Evolutionary conservation across 2,888 invertebrate genomes (phyloP).

Genomic region (Theretra japonica): DNA sequence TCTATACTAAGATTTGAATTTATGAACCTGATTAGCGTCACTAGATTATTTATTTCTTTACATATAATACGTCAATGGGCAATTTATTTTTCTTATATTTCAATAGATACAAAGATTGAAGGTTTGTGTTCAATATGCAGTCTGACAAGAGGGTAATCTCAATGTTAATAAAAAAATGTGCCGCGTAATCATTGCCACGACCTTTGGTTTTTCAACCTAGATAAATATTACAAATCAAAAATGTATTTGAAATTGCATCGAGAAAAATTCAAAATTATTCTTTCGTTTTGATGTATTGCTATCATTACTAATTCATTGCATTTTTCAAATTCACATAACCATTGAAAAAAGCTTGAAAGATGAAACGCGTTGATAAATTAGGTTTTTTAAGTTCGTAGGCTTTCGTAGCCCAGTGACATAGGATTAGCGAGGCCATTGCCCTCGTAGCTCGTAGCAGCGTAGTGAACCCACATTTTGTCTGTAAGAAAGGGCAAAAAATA

Average conservation of each 20-base stretch:
- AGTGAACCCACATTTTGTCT: constrained; percentile 5
- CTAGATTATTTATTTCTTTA: too few relatives aligned
- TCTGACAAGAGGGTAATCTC: too few relatives aligned
- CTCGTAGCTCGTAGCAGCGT: constrained; percentile 20
- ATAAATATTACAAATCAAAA: too few relatives aligned
- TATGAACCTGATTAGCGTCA: not conserved
- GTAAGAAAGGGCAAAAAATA: not conserved
- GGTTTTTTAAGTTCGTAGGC: constrained; percentile 14
- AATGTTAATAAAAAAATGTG: too few relatives aligned
- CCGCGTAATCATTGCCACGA: too few relatives aligned
- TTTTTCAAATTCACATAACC: not conserved
- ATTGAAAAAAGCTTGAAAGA: not conserved
- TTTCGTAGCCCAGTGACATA: constrained; percentile 25
- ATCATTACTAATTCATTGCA: not conserved
- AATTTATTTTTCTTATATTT: too few relatives aligned
- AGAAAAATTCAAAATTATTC: not conserved
- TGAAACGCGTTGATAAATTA: not conserved
- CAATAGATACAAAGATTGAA: too few relatives aligned
- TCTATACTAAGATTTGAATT: not conserved
- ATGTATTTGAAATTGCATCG: too few relatives aligned
- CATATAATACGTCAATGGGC: too few relatives aligned
- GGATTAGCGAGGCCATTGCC: constrained; percentile 19
- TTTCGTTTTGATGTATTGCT: not conserved
- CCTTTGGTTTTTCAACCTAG: too few relatives aligned
- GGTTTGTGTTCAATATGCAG: too few relatives aligned